phyloP scores from a whole-genome alignment of 2,113 vertebrate genomes.

The Psephotus haematonotus region DNA sequence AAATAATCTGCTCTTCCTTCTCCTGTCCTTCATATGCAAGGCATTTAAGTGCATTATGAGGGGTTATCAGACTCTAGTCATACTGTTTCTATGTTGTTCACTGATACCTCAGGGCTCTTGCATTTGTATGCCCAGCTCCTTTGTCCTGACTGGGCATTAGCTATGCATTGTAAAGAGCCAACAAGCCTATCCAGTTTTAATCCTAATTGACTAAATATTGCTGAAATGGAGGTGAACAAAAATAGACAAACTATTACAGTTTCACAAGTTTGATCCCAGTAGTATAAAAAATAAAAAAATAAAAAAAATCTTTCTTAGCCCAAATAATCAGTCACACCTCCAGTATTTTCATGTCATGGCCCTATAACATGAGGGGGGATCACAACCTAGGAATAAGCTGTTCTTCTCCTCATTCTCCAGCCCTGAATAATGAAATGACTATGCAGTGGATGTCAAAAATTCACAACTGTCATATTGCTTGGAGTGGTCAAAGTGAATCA shows the following conservation, averaged over 20 bases:
- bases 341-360: background rate
- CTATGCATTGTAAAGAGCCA: background rate
- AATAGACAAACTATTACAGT: background rate
- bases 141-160: background rate
- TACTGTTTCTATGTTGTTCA: accelerated
- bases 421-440: background rate
- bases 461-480: background rate
- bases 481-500: background rate
- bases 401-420: background rate
- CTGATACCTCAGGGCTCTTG: background rate
- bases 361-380: background rate
- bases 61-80: background rate
- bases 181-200: background rate
- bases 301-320: background rate
- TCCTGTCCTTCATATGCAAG: background rate
- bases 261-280: background rate
- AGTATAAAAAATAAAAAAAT: background rate
- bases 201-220: background rate
- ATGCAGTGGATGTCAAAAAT: background rate
- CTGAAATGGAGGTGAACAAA: background rate
- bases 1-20: background rate
- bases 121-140: background rate
- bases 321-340: background rate
- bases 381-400: background rate
- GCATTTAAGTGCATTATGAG: background rate